Conservation (phyloP, 2,888 invertebrate genomes). For the Cataglyphis livida region DNA sequence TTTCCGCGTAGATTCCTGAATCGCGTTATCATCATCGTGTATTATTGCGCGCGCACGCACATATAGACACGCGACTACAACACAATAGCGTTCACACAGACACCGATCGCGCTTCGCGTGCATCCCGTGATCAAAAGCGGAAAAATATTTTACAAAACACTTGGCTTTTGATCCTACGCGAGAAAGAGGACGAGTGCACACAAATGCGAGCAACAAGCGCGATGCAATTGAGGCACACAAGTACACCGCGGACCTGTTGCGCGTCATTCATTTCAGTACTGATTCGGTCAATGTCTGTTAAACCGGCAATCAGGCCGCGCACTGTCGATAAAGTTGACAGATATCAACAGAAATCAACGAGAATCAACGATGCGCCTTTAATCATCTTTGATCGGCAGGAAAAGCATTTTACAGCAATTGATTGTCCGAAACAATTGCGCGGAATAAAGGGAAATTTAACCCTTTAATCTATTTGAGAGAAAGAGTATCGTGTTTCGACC, state of each 20-base stretch:
- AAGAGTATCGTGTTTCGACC: not conserved
- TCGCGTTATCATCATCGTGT: conserved; percentile 4
- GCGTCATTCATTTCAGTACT: conserved; percentile 82
- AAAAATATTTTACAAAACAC: conserved; percentile 51
- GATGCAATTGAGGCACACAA: conserved; percentile 76
- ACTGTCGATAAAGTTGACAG: conserved; percentile 69
- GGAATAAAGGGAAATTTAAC: conserved; percentile 25
- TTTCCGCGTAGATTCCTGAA: conserved; percentile 19
- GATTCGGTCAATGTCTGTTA: conserved; percentile 79
- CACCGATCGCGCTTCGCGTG: not conserved
- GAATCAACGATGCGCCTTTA: conserved; percentile 51
- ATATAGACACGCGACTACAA: not conserved
- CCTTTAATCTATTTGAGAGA: conserved; percentile 11
- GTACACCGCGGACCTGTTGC: conserved; percentile 78
- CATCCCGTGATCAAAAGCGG: conserved; percentile 44
- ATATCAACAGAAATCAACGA: conserved; percentile 60
- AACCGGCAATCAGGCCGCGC: conserved; percentile 68
- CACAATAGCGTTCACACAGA: not conserved
- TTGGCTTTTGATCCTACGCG: conserved; percentile 48
- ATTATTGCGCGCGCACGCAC: not conserved
- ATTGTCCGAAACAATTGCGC: conserved; percentile 36
- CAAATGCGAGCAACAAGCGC: conserved; percentile 75
- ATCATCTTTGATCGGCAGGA: conserved; percentile 36
- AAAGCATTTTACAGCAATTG: conserved; percentile 32
- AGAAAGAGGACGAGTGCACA: conserved; percentile 54